Evolutionary conservation across 2,888 invertebrate species (phyloP).

Genomic region (Eustalomyia histrio): DNA sequence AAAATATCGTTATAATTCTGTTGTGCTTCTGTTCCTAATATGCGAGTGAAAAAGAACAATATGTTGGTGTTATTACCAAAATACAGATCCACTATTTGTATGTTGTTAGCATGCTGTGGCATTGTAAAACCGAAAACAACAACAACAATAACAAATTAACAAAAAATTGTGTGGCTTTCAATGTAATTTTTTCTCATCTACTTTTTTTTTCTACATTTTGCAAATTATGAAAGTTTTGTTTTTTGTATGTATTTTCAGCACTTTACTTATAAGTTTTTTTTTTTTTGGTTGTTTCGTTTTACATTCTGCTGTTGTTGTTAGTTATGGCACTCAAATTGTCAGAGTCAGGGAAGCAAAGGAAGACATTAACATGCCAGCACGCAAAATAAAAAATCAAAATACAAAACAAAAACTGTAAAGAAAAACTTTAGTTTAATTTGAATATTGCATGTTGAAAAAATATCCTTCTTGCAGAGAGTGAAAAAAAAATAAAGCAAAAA

Average conservation of each 20-base stretch:
- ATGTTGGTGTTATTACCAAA: slow-evolving; percentile 18
- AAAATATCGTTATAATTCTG: slow-evolving; percentile 7
- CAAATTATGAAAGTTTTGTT: slow-evolving; percentile 35
- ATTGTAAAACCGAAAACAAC: background rate
- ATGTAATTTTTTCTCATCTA: background rate
- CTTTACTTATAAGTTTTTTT: slow-evolving; percentile 23
- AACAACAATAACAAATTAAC: too few species aligned
- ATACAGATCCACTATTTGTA: background rate
- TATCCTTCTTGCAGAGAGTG: slow-evolving; percentile 32
- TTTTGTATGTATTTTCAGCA: slow-evolving; percentile 5
- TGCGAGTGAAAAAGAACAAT: background rate
- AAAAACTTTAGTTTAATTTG: slow-evolving; percentile 56
- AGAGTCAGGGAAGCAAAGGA: slow-evolving; percentile 9
- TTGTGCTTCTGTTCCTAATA: background rate
- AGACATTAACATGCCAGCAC: slow-evolving; percentile 47
- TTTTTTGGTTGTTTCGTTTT: too few species aligned
- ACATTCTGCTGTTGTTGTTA: background rate
- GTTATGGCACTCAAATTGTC: background rate
- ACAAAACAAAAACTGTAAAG: background rate
- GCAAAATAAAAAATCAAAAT: slow-evolving; percentile 42
- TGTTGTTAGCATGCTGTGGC: slow-evolving; percentile 18
- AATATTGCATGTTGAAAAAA: slow-evolving; percentile 59
- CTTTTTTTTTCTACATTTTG: background rate
- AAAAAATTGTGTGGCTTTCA: background rate
- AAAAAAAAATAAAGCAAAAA: slow-evolving; percentile 9